phyloP scores from a whole-genome alignment of 2,113 vertebrate genomes.

The Canis aureus region DNA sequence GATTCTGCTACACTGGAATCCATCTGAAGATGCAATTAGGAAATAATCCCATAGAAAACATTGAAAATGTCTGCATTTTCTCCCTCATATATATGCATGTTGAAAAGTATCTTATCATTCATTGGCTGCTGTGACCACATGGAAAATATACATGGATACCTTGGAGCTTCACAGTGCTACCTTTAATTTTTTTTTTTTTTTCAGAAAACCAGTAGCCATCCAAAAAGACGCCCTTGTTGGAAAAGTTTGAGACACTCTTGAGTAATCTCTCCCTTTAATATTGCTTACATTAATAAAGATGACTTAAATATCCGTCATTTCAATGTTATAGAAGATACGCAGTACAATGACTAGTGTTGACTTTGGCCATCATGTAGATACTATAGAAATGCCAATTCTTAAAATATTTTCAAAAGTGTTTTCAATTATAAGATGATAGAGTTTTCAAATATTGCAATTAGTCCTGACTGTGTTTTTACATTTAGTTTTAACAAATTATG shows the following conservation, averaged over 20 bases:
- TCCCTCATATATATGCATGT: background rate
- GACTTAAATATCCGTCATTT: background rate
- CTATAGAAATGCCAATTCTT: background rate
- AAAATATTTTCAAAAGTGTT: background rate
- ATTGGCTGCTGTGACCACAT: background rate
- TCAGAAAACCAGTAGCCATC: background rate
- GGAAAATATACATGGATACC: background rate
- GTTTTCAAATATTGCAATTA: background rate
- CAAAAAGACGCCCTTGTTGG: background rate
- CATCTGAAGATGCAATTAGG: background rate
- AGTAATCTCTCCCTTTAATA: background rate
- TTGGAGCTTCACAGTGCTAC: background rate
- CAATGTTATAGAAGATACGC: background rate
- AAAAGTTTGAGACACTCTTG: background rate
- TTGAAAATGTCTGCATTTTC: background rate
- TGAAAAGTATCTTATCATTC: background rate
- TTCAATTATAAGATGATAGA: background rate
- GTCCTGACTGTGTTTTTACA: background rate
- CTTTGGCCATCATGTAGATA: background rate
- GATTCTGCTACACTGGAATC: background rate
- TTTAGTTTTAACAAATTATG: background rate
- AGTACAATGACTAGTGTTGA: background rate
- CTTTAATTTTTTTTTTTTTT: background rate
- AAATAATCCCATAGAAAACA: background rate
- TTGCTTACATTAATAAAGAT: background rate